Evolutionary conservation across 2,113 vertebrate genomes (phyloP).

Genomic region (Heptranchias perlo): DNA sequence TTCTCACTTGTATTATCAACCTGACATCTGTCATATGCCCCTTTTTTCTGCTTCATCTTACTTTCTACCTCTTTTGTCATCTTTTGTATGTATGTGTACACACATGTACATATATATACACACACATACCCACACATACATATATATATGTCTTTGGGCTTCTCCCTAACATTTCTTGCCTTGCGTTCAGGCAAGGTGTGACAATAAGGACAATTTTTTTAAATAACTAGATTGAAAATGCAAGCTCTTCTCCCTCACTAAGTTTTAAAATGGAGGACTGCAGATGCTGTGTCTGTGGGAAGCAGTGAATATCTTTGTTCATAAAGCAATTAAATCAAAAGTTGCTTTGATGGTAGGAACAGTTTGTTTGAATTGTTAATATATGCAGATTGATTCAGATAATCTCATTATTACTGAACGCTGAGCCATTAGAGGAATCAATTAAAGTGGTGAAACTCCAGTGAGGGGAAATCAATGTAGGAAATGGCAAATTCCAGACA

Average conservation of each 20-base stretch:
- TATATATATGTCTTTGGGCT: neutral
- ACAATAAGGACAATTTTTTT: neutral
- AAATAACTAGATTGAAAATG: neutral
- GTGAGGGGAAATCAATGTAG: neutral
- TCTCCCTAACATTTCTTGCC: neutral
- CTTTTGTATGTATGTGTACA: no score
- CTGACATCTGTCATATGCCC: no score
- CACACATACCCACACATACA: neutral
- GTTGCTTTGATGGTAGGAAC: neutral
- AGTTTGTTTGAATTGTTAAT: neutral
- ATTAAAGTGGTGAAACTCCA: neutral
- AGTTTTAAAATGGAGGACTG: neutral
- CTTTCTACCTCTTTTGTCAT: no score
- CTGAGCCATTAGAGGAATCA: neutral
- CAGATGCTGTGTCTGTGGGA: neutral
- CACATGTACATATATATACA: neutral
- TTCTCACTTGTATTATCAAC: no score
- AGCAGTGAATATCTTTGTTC: neutral
- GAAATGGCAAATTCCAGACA: neutral
- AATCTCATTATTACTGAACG: neutral
- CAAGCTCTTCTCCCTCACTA: neutral
- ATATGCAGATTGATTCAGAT: neutral
- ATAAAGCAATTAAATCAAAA: conserved; percentile 8
- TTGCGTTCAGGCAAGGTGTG: neutral
- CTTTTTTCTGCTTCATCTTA: no score